Evolutionary conservation across 2,113 vertebrate genomes (phyloP).

Genomic region (Excalfactoria chinensis): DNA sequence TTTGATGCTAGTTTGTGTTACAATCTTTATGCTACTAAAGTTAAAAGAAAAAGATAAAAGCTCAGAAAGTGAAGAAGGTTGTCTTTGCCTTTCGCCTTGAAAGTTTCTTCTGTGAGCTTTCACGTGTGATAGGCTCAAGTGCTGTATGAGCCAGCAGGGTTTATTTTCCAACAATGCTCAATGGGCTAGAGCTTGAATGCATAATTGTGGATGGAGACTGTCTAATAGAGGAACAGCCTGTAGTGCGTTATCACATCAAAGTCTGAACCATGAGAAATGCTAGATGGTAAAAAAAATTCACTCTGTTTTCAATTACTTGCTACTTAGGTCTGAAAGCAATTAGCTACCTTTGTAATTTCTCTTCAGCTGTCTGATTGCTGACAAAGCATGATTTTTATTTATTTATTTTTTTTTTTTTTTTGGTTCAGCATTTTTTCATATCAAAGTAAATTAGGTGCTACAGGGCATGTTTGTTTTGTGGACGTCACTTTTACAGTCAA

Average conservation of each 20-base stretch:
- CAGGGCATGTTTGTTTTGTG: constrained; percentile 26
- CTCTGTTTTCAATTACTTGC: neutral
- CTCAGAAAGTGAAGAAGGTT: neutral
- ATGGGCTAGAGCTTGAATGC: neutral
- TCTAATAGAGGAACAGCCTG: neutral
- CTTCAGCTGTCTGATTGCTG: constrained; percentile 36
- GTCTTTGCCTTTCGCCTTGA: neutral
- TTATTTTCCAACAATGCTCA: neutral
- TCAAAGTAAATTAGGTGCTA: constrained; percentile 30
- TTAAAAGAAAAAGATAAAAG: neutral
- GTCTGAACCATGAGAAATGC: neutral
- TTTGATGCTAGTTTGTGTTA: neutral
- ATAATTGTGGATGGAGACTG: neutral
- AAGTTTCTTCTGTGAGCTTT: neutral
- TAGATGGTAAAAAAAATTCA: neutral
- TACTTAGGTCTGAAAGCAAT: neutral
- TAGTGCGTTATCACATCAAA: neutral
- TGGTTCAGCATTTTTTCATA: constrained; percentile 25
- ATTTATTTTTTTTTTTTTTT: neutral
- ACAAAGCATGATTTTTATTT: neutral
- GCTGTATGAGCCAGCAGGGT: neutral
- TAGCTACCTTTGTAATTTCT: constrained; percentile 4
- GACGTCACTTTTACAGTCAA: neutral
- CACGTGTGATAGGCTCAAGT: neutral
- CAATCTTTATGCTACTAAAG: neutral